These are phyloP conservation scores for Actinia equina DNA, from an alignment of 64 coral and sea anemone genomes.

Conservation along the genomic window DNA sequence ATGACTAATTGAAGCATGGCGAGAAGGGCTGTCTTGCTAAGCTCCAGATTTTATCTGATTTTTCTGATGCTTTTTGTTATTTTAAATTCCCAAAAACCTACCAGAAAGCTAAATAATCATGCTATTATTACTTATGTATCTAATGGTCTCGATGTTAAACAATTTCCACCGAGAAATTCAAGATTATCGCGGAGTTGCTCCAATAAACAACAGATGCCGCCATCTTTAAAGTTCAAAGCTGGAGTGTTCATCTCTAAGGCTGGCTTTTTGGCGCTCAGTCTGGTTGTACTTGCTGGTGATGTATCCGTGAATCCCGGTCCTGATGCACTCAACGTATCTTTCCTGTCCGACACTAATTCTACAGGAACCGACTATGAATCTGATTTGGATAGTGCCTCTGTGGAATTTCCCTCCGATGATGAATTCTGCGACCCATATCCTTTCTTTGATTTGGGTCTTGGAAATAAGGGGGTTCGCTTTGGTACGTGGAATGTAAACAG, in stretches of 20 bases:
- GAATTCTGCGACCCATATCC: background rate
- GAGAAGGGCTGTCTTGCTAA: background rate
- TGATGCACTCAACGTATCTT: background rate
- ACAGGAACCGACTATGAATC: background rate
- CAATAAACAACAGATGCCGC: background rate
- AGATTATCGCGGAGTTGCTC: background rate
- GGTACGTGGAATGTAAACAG: slow-evolving; percentile 35
- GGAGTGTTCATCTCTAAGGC: slow-evolving; percentile 10
- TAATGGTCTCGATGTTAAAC: slow-evolving; percentile 31
- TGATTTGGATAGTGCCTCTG: background rate
- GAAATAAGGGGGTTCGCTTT: slow-evolving; percentile 40
- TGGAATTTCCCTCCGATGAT: background rate
- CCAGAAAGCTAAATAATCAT: slow-evolving; percentile 22
- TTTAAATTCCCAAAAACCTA: slow-evolving; percentile 4
- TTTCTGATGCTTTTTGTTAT: slow-evolving; percentile 30
- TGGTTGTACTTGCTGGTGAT: slow-evolving; percentile 45
- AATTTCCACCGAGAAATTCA: slow-evolving; percentile 20
- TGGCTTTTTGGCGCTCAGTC: slow-evolving; percentile 3
- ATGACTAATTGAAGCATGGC: slow-evolving; percentile 1
- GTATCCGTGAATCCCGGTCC: slow-evolving; percentile 27
- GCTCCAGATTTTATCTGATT: slow-evolving; percentile 9
- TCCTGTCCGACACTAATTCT: background rate
- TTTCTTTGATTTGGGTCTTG: slow-evolving; percentile 33
- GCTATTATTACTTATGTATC: slow-evolving; percentile 25
- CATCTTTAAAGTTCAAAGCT: slow-evolving; percentile 18